Base-by-base conservation (phyloP, 2,888 invertebrate species). In the Odontocerum albicorne region DNA sequence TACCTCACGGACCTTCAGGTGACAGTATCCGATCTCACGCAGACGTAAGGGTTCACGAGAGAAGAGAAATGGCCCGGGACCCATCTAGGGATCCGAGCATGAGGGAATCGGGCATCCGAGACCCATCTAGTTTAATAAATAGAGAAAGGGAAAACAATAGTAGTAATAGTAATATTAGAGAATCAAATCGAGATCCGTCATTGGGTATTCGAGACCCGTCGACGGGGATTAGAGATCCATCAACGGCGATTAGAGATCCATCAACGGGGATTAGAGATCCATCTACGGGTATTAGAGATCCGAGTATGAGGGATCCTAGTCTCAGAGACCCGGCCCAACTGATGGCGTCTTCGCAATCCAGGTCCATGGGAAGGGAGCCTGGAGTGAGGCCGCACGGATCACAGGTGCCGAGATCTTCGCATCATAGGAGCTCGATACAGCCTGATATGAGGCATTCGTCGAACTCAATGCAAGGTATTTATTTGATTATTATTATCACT, bases 391-490 rank as follows among this genome's bases (percentile, higher is more conserved):
- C 4, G 12, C 3, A 3, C 3, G 10, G 7, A 38, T 15, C 3
- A 27, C 27, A 27, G 27, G 38, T 3, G 13, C 40, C 19, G 12
- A 40, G 40, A 20, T 40, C 40, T 4, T 40, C 40, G 2, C 40
- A 40, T 21, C 20, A 7, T 12, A 35, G 35, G 10, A 35, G 12
- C 12, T 4, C 35, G 4, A 27, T 27, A 27, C 27, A 4, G 10
- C 27, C 27, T 27, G 27, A 13, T 12, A 10, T 4, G 4, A 40
- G 40, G 12, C 40, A 40, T 12, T n/a, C 21, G 6, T 17, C 40
- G n/a, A n/a, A n/a, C n/a, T 16, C 40, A 19, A n/a, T 21, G 21
- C 40, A 40, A 40, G 40, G 40, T 40, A 20, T 16, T n/a, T n/a
- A n/a, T n/a, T n/a, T n/a, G n/a, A n/a, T n/a, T n/a, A n/a, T n/a